Percentiles rank a stretch among this genome's conserved stretches.
Evolutionary conservation across 2,113 vertebrate species (phyloP).

Genomic region (Neodon shergylaensis): DNA sequence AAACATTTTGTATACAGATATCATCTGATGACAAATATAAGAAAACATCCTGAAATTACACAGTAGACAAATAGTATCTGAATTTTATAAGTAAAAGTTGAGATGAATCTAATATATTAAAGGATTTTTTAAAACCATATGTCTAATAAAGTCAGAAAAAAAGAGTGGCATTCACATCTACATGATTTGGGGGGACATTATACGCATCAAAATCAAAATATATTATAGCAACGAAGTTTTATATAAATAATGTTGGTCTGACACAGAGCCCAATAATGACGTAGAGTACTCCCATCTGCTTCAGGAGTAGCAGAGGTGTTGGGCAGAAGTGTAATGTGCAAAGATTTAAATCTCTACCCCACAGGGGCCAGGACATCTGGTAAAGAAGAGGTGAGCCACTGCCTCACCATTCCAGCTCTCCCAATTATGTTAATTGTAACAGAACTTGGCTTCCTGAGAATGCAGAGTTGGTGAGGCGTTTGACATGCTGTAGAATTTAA

Average conservation of each 20-base stretch:
- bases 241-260: not conserved
- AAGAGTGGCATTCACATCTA: conserved; percentile 6
- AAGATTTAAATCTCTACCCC: conserved; percentile 48
- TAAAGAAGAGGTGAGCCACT: conserved; percentile 58
- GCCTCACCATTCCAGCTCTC: conserved; percentile 54
- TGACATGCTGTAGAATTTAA: conserved; percentile 79
- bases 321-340: not conserved
- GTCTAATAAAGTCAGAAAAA: not conserved
- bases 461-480: conserved; percentile 70
- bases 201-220: conserved; percentile 47
- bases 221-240: not conserved
- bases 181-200: not conserved
- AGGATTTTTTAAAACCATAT: not conserved
- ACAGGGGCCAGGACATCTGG: conserved; percentile 48
- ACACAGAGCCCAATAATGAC: not conserved
- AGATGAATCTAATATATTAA: not conserved
- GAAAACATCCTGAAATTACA: not conserved
- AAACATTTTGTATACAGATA: not conserved
- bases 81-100: not conserved
- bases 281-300: conserved; percentile 23
- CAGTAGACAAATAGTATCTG: not conserved
- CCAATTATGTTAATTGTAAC: conserved; percentile 69
- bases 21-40: not conserved
- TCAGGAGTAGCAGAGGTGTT: conserved; percentile 35
- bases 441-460: conserved; percentile 66